Evolutionary conservation across 1,140 invertebrate species (phyloP).

Genomic region (Phenacoccus solenopsis): DNA sequence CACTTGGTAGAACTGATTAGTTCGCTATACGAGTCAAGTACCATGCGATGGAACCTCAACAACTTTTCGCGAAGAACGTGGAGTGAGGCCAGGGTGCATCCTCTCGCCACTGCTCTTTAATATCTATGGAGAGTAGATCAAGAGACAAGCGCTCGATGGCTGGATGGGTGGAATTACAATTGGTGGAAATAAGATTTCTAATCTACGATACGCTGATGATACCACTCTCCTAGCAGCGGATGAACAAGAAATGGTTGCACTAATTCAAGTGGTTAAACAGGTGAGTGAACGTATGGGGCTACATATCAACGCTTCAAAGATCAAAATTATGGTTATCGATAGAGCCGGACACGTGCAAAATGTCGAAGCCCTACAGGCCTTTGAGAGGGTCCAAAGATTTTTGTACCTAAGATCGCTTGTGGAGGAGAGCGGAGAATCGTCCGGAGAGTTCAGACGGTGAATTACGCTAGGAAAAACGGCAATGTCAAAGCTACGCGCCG

Average conservation of each 20-base stretch:
- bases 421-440: not conserved
- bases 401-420: slow-evolving; percentile 8
- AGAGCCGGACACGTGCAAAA: not conserved
- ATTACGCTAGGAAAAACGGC: slow-evolving; percentile 7
- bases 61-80: no score
- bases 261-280: not conserved
- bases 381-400: slow-evolving; percentile 13
- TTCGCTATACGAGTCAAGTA: not conserved
- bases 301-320: slow-evolving; percentile 4
- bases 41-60: no score
- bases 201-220: slow-evolving; percentile 23
- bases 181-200: slow-evolving; percentile 20
- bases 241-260: not conserved
- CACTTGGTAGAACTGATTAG: no score
- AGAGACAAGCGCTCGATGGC: slow-evolving; percentile 21
- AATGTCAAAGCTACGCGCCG: not conserved
- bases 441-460: not conserved
- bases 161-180: slow-evolving; percentile 18
- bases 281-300: not conserved
- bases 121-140: slow-evolving; percentile 26
- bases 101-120: slow-evolving; percentile 31
- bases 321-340: not conserved
- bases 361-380: not conserved
- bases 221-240: slow-evolving; percentile 20
- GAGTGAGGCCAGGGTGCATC: slow-evolving; percentile 30